Conservation (phyloP, 2,113 vertebrate species). For the Nesogale talazaci region DNA sequence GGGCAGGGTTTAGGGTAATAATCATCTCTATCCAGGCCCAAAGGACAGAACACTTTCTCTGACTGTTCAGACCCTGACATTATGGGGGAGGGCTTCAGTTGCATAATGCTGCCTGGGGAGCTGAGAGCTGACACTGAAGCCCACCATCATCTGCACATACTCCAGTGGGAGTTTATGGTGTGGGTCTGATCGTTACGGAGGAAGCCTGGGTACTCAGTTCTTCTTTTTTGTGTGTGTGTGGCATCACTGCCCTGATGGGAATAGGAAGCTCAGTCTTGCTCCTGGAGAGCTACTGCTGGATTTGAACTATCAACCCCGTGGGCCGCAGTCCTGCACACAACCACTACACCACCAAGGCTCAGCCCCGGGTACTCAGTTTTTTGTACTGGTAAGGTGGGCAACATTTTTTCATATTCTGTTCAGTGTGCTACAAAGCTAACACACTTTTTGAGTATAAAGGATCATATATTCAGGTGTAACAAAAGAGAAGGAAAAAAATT, state of each 20-base stretch:
- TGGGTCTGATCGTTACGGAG: neutral
- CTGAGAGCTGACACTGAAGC: neutral
- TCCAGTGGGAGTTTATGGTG: neutral
- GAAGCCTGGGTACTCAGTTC: conserved; percentile 11
- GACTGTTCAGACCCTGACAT: neutral
- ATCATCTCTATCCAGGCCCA: neutral
- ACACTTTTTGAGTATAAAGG: conserved; percentile 8
- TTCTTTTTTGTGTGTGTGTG: no score
- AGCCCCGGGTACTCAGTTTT: conserved; percentile 16
- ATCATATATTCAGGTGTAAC: neutral
- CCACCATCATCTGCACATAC: neutral
- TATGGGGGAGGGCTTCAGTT: neutral
- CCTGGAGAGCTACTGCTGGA: no score
- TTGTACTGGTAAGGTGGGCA: neutral
- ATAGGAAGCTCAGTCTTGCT: no score
- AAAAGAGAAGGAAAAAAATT: neutral
- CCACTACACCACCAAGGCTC: no score
- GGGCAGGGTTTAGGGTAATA: neutral
- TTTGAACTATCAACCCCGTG: no score
- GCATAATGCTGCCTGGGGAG: neutral
- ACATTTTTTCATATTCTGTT: neutral
- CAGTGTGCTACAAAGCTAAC: conserved; percentile 8
- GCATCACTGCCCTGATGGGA: no score
- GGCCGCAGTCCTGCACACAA: no score
- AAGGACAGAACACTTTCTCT: neutral